Conservation (phyloP, 2,888 invertebrate genomes). For the Thera britannica region DNA sequence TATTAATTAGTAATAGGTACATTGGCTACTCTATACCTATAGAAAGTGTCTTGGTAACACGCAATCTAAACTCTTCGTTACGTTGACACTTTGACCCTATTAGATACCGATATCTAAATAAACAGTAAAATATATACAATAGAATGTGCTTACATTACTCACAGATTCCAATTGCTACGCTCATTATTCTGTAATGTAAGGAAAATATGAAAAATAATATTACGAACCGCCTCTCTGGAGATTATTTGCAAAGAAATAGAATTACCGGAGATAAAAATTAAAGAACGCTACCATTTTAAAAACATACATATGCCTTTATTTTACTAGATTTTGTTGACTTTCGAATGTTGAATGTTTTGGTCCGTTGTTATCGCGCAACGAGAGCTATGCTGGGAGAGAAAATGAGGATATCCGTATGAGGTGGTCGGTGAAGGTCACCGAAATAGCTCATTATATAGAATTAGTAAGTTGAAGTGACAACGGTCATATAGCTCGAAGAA, state of each 20-base stretch:
- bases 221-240: not conserved
- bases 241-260: not conserved
- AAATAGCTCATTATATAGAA: no score
- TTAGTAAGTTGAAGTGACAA: no score
- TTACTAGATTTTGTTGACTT: not conserved
- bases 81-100: conserved; percentile 1
- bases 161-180: conserved; percentile 3
- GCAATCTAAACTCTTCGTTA: not conserved
- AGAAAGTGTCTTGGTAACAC: not conserved
- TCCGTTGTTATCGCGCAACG: no score
- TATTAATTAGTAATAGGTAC: no score
- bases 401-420: no score
- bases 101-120: conserved; percentile 5
- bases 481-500: no score
- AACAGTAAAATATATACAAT: not conserved
- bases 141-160: not conserved
- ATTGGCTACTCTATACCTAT: no score
- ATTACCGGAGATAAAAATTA: not conserved
- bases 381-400: no score
- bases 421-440: no score
- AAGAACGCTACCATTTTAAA: not conserved
- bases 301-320: not conserved
- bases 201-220: conserved; percentile 12
- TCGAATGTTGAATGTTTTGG: no score
- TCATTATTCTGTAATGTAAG: conserved; percentile 21